Percentiles rank a stretch among this genome's conserved stretches.
These are phyloP conservation scores for Sciurus niger DNA, from an alignment of 2,113 vertebrate species.

Conservation along the genomic window DNA sequence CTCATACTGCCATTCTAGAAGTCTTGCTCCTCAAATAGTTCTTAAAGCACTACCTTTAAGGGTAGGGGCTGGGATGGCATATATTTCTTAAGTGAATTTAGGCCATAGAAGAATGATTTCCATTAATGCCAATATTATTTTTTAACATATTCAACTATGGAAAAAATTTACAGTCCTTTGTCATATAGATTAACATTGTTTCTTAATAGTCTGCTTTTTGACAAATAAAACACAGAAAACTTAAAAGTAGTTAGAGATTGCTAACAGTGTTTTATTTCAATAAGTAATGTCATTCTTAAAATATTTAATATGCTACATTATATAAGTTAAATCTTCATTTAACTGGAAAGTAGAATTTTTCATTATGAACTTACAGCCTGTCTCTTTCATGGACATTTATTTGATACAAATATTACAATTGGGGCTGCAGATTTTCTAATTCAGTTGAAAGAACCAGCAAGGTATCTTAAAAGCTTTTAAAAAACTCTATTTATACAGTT, in stretches of 20 bases:
- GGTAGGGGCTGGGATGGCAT: neutral
- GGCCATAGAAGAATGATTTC: neutral
- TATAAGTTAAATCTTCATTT: neutral
- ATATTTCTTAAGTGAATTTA: neutral
- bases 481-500: neutral
- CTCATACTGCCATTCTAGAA: neutral
- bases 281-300: slow-evolving; percentile 9
- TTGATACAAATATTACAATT: neutral
- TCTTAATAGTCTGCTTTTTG: slow-evolving; percentile 23
- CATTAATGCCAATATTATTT: neutral
- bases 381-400: neutral
- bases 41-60: neutral
- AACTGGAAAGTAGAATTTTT: slow-evolving; percentile 6
- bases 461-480: neutral
- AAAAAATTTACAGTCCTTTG: neutral
- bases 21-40: neutral
- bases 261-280: slow-evolving; percentile 43
- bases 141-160: neutral
- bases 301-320: neutral
- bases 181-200: slow-evolving; percentile 51
- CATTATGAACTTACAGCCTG: neutral
- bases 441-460: neutral
- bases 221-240: neutral
- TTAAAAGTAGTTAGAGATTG: slow-evolving; percentile 25
- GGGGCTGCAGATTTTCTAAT: neutral